Percentiles rank a stretch among this genome's conserved stretches.
These are phyloP conservation scores for Cyclargus thomasi DNA, from an alignment of 1,140 invertebrate genomes.

Conservation along the genomic window DNA sequence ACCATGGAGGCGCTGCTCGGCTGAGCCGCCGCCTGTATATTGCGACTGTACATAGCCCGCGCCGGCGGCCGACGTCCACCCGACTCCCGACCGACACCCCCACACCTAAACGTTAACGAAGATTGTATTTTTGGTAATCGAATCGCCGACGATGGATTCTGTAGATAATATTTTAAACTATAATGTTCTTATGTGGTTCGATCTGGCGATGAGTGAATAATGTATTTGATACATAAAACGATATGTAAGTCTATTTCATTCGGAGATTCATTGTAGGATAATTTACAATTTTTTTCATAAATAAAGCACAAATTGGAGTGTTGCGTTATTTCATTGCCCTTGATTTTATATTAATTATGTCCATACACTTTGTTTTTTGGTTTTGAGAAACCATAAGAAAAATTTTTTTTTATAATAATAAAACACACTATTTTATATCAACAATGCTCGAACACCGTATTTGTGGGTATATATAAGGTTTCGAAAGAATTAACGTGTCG, in stretches of 20 bases:
- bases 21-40: conserved; percentile 61
- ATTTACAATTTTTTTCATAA: conserved; percentile 78
- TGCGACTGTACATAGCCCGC: conserved; percentile 51
- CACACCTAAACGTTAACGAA: conserved; percentile 47
- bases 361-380: no score
- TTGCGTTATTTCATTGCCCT: conserved; percentile 53
- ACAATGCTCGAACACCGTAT: no score
- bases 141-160: conserved; percentile 70
- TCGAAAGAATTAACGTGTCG: no score
- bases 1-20: conserved; percentile 79
- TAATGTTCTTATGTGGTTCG: conserved; percentile 74
- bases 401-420: no score
- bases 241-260: conserved; percentile 77
- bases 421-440: no score
- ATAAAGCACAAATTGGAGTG: conserved; percentile 76
- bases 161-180: conserved; percentile 75
- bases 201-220: conserved; percentile 71
- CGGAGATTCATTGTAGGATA: conserved; percentile 77
- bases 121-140: conserved; percentile 71
- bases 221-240: conserved; percentile 75
- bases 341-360: neutral
- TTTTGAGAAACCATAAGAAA: no score
- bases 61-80: conserved; percentile 23
- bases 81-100: conserved; percentile 21
- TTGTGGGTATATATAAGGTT: no score